A percentile compares a stretch with the other conserved stretches of the same genome.
Evolutionary conservation across 2,113 vertebrate species (phyloP).

Genomic region (Hydropotes inermis): DNA sequence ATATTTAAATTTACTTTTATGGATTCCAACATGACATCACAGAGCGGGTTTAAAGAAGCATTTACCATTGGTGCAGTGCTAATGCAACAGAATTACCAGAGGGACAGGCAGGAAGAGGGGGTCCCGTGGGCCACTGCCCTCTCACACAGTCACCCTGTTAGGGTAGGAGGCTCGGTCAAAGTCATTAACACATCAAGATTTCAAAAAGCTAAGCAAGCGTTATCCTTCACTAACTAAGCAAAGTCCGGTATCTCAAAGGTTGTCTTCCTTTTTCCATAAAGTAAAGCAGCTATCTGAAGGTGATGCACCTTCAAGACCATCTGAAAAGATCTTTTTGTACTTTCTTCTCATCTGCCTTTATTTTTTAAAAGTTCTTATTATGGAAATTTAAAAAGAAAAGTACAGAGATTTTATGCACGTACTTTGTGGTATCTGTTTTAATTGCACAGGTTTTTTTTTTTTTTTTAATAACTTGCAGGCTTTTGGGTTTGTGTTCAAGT

Average conservation of each 20-base stretch:
- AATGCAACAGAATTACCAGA: neutral
- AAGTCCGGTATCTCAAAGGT: neutral
- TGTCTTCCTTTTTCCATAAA: neutral
- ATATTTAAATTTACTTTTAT: neutral
- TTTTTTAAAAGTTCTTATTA: constrained; percentile 38
- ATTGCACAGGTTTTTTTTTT: neutral
- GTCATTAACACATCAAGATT: neutral
- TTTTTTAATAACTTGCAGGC: constrained; percentile 33
- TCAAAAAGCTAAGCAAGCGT: neutral
- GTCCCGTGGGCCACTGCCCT: neutral
- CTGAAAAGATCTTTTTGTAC: neutral
- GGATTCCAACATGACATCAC: neutral
- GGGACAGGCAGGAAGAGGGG: neutral
- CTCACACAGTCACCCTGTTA: neutral
- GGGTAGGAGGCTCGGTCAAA: neutral
- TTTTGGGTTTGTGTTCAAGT: constrained; percentile 59
- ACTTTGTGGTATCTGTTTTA: constrained; percentile 57
- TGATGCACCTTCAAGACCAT: neutral
- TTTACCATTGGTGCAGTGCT: neutral
- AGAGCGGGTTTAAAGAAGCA: neutral
- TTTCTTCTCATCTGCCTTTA: constrained; percentile 21
- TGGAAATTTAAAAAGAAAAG: constrained; percentile 53
- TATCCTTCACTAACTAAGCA: neutral
- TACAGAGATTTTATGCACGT: constrained; percentile 27
- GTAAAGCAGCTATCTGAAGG: neutral